phyloP scores from a whole-genome alignment of 2,113 vertebrate species.

The Haemorhous mexicanus region DNA sequence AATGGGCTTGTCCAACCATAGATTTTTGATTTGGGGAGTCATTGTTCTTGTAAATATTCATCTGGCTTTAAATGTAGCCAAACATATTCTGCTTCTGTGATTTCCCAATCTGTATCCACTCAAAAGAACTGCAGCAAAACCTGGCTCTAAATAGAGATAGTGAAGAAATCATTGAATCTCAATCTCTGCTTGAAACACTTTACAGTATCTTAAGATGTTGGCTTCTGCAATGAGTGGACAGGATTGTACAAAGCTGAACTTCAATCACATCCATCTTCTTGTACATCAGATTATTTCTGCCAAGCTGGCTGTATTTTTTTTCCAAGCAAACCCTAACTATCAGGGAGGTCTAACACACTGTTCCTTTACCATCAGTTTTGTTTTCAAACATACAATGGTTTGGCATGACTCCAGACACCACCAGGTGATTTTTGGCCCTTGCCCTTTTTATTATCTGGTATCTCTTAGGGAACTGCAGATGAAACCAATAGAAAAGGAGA shows the following conservation, averaged over 20 bases:
- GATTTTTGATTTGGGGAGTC: background rate
- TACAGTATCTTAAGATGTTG: background rate
- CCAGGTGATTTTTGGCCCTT: conserved; percentile 72
- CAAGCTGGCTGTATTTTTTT: conserved; percentile 37
- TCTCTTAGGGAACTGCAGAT: conserved; percentile 53
- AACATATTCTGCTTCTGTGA: background rate
- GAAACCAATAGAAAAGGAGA: conserved; percentile 51
- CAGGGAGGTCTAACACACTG: conserved; percentile 50
- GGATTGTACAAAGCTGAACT: background rate
- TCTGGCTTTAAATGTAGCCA: background rate
- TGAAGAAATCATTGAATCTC: background rate
- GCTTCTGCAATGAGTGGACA: background rate
- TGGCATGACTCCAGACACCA: conserved; percentile 66
- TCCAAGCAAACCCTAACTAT: conserved; percentile 36
- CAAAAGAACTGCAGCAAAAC: background rate
- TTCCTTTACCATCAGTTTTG: conserved; percentile 44
- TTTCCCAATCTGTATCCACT: background rate
- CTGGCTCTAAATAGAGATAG: background rate
- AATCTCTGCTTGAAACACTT: background rate
- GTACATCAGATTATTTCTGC: conserved; percentile 4
- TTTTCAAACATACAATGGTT: conserved; percentile 58
- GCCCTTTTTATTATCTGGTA: conserved; percentile 63
- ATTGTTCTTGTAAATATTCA: background rate
- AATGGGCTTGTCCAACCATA: background rate
- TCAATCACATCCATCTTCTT: background rate